phyloP scores from a whole-genome alignment of 2,888 invertebrate species.

The Orchesellides sinensis region DNA sequence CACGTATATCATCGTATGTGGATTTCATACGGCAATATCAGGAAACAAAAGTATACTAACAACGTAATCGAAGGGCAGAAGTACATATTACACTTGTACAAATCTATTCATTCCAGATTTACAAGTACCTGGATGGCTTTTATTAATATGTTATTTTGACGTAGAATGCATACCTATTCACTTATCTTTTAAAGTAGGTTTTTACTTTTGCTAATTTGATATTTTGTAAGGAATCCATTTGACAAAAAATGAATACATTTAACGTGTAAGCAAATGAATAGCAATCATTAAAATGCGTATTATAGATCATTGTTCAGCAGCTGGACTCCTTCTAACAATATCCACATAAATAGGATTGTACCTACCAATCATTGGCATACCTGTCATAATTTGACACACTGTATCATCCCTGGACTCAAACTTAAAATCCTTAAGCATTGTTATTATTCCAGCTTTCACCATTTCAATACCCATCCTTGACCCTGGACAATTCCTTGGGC shows the following conservation, averaged over 20 bases:
- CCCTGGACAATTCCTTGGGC: conserved; percentile 58
- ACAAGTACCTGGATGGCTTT: no score
- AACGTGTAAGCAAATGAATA: no score
- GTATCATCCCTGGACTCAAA: conserved; percentile 46
- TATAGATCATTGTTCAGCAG: not conserved
- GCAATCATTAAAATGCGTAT: not conserved
- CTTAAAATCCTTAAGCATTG: conserved; percentile 36
- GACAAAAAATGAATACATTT: not conserved
- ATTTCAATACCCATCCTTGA: conserved; percentile 41
- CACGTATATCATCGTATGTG: conserved; percentile 38
- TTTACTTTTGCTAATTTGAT: no score
- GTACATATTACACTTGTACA: no score
- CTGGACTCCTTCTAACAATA: conserved; percentile 20
- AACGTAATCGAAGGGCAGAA: not conserved
- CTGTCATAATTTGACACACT: not conserved
- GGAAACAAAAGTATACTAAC: not conserved
- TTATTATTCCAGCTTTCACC: conserved; percentile 27
- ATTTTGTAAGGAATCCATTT: not conserved
- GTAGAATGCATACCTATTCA: no score
- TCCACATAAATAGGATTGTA: conserved; percentile 27
- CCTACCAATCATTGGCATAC: conserved; percentile 25
- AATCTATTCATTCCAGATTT: no score
- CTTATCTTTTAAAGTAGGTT: no score
- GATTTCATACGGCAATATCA: conserved; percentile 51
- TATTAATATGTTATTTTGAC: no score